Percentiles rank a stretch among this genome's conserved stretches.
Evolutionary conservation across 2,113 vertebrate species (phyloP).

Genomic region (Elaphurus davidianus): DNA sequence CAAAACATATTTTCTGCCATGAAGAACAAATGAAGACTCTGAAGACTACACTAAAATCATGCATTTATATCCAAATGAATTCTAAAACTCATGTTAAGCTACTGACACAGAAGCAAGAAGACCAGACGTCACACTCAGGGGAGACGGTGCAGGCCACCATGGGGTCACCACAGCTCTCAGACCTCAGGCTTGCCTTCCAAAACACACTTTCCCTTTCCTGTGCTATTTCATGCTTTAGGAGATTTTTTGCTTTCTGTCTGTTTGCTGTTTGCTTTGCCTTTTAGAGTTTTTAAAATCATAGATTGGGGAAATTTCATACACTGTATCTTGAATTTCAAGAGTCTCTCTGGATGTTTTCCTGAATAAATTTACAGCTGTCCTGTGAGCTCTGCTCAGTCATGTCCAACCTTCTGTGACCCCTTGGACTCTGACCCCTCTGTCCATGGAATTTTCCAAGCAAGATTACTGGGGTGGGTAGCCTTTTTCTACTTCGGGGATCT

Average conservation of each 20-base stretch:
- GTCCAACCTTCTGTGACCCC: neutral
- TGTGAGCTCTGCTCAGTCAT: neutral
- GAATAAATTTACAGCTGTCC: neutral
- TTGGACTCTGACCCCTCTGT: neutral
- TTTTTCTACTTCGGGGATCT: neutral
- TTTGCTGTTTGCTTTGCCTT: neutral
- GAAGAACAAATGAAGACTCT: neutral
- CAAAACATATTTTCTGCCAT: neutral
- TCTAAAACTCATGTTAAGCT: neutral
- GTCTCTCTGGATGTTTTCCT: neutral
- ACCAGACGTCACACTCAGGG: neutral
- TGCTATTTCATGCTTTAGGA: neutral
- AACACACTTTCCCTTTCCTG: neutral
- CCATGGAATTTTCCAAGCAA: neutral
- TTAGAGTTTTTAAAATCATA: neutral
- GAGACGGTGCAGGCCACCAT: accelerated
- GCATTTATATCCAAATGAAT: neutral
- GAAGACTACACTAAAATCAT: neutral
- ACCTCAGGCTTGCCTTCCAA: neutral
- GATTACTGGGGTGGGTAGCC: neutral
- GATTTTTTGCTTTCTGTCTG: neutral
- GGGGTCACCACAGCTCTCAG: neutral
- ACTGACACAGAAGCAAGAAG: neutral
- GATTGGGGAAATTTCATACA: neutral
- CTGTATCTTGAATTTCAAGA: neutral